Percentiles rank a stretch among this genome's conserved stretches.
phyloP scores from a whole-genome alignment of 1,140 invertebrate species.

The Cryptotermes secundus region DNA sequence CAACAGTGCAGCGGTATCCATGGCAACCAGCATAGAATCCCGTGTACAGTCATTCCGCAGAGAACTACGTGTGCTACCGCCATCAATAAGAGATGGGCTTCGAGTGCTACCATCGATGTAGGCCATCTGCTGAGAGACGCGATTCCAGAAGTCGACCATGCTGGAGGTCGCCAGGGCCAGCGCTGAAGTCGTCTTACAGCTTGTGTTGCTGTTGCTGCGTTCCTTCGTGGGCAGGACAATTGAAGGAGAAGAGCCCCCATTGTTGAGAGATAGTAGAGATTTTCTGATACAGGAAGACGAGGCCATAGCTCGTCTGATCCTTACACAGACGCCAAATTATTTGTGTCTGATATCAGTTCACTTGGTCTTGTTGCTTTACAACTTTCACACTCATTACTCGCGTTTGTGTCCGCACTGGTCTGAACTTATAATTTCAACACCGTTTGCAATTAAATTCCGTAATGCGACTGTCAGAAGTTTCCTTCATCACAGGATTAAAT shows the following conservation, averaged over 20 bases:
- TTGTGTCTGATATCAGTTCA: not conserved
- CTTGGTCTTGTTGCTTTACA: no score
- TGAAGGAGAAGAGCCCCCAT: not conserved
- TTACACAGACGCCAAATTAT: not conserved
- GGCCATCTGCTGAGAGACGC: constrained; percentile 42
- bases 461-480: not conserved
- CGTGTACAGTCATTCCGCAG: constrained; percentile 25
- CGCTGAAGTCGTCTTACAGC: constrained; percentile 20
- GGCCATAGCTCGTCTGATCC: not conserved
- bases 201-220: constrained; percentile 26
- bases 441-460: not conserved
- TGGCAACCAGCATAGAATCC: constrained; percentile 28
- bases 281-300: not conserved
- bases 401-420: not conserved
- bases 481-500: not conserved
- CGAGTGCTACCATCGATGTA: constrained; percentile 43
- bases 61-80: constrained; percentile 27
- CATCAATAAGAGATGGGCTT: constrained; percentile 31
- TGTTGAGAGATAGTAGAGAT: not conserved
- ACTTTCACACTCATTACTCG: not conserved
- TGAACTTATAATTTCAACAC: not conserved
- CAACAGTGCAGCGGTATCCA: not conserved
- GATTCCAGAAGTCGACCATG: constrained; percentile 42
- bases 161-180: constrained; percentile 18
- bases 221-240: not conserved